Base-by-base conservation (phyloP, 2,797 vertebrate genomes). In the Triplophysa yarkandensis region DNA sequence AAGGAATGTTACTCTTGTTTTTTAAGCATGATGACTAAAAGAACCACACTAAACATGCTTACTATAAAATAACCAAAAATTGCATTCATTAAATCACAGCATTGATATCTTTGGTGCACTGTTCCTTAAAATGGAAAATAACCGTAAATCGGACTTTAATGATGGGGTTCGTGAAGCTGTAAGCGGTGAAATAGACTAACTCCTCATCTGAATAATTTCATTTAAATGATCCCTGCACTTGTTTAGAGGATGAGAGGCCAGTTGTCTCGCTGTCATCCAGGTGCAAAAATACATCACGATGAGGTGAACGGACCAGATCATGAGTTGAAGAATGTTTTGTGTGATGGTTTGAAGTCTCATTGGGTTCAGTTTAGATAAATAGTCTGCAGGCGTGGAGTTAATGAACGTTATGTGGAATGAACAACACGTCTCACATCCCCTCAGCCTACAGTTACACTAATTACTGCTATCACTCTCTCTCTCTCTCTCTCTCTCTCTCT, bases 371-470 rank as follows among this genome's bases (percentile, higher is more conserved):
- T 10, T 52, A 55, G 71, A 73, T 74, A 19, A 66, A 74, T 58
- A 16, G 16, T 74, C 71, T 58, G 36, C 61, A 66, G 71, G 62
- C 50, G 9, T 46, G 28, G 32, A 57, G 52, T 66, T 74, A 74
- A 66, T 74, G 71, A 74, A 66, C 63, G 14, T 36, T 74, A 66
- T 50, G 55, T 23, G n/a, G 34, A 23, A 65, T 4, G 25, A 46
- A 46, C 44, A 74, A 58, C 62, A 58, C 52, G 32, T 5, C 57
- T 62, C 39, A 6, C 67, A 4, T 58, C 68, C 25, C 68, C 27
- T 71, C 43, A 28, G 62, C 28, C 71, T 46, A 39, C 13, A 46
- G 71, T 74, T 46, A 46, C 39, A 46, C 71, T 74, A 66, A 74
- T 74, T 66, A 66, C 62, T 32, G 50, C 60, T 55, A 46, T 76